These are phyloP conservation scores for Pocillopora grandis DNA, from an alignment of 92 coral and sea anemone genomes.

Conservation along the genomic window DNA sequence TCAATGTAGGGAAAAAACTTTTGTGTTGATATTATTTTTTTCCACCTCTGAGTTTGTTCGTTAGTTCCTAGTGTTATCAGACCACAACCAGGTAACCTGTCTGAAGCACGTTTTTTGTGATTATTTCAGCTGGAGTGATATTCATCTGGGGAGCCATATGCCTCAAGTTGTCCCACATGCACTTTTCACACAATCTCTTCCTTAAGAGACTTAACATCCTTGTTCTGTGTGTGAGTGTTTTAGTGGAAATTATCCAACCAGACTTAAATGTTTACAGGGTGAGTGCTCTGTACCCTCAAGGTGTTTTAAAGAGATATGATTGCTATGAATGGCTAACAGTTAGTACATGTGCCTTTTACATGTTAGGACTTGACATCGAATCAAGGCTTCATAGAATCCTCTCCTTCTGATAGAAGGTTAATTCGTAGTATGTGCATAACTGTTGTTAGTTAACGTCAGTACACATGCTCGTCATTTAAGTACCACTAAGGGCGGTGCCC, in stretches of 20 bases:
- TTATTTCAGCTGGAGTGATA: constrained; percentile 60
- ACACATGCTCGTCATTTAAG: too few species aligned
- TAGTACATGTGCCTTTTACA: background rate
- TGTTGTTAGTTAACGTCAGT: too few species aligned
- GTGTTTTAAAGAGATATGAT: background rate
- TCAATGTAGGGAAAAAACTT: background rate
- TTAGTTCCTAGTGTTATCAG: too few species aligned
- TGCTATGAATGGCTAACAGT: background rate
- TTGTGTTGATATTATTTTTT: too few species aligned
- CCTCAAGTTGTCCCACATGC: constrained; percentile 61
- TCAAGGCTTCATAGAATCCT: too few species aligned
- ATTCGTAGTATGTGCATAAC: too few species aligned
- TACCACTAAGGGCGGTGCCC: background rate
- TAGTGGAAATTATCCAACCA: constrained; percentile 72
- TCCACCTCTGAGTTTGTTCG: too few species aligned
- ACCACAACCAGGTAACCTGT: background rate
- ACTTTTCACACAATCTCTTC: constrained; percentile 59
- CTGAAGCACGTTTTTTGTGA: background rate
- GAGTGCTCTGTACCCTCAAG: background rate
- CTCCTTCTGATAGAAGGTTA: too few species aligned
- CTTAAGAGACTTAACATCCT: constrained; percentile 69
- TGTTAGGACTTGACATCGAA: background rate
- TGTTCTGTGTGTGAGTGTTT: constrained; percentile 65
- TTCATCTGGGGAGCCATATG: constrained; percentile 77
- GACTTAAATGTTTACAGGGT: constrained; percentile 65